Conservation (phyloP, 2,113 vertebrate species). For the Hepsetus odoe region DNA sequence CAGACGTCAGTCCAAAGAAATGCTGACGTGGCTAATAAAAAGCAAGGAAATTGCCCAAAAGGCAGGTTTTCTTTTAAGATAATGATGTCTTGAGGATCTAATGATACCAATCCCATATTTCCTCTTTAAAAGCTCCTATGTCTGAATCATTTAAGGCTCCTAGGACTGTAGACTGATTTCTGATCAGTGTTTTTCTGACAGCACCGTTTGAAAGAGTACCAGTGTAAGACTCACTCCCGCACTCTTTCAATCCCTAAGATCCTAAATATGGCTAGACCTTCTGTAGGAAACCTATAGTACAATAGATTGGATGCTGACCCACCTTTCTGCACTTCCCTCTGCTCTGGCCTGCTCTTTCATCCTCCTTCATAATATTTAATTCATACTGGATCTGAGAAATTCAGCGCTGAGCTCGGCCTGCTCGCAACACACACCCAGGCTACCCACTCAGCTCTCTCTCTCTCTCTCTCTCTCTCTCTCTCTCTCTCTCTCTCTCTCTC, state of each 20-base stretch:
- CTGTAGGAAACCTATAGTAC: neutral
- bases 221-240: no score
- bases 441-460: conserved; percentile 21
- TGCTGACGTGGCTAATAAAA: no score
- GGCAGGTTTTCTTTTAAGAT: no score
- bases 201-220: no score
- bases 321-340: conserved; percentile 57
- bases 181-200: neutral
- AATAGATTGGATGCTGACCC: conserved; percentile 59
- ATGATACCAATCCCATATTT: no score
- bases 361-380: conserved; percentile 80
- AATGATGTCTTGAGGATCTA: no score
- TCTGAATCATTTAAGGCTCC: no score
- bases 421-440: conserved; percentile 29
- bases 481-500: neutral
- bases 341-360: conserved; percentile 47
- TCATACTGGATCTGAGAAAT: conserved; percentile 70
- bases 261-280: neutral
- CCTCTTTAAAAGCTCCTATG: no score
- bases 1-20: no score
- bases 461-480: neutral
- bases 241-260: neutral
- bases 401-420: conserved; percentile 16
- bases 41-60: no score
- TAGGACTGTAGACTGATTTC: no score